Conservation (phyloP, 2,797 vertebrate genomes). For the Orestias chungarensis region DNA sequence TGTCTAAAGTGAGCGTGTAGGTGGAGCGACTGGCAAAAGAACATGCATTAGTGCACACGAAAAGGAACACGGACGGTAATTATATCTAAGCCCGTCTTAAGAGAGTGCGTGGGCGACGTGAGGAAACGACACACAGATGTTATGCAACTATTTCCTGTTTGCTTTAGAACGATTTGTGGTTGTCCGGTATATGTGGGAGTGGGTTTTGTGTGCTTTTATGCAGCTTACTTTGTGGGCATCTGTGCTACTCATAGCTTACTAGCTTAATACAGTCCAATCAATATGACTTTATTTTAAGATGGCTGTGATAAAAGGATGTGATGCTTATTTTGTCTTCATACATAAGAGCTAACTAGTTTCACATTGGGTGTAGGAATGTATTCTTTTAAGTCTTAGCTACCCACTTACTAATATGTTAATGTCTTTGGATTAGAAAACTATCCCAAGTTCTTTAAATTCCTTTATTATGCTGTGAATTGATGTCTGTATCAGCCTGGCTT, state of each 20-base stretch:
- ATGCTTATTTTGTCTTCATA: background rate
- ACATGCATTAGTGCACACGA: slow-evolving; percentile 42
- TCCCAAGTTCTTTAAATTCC: background rate
- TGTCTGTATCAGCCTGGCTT: background rate
- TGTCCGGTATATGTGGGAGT: background rate
- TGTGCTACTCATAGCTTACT: background rate
- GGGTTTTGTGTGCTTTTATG: background rate
- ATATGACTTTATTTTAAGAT: background rate
- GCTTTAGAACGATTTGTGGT: slow-evolving; percentile 1
- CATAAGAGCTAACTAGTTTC: background rate
- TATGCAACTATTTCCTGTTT: slow-evolving; percentile 23
- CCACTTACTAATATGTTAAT: background rate
- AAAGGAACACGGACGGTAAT: slow-evolving; percentile 46
- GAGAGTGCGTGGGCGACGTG: slow-evolving; percentile 41
- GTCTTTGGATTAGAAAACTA: background rate
- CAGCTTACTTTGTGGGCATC: background rate
- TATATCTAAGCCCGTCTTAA: slow-evolving; percentile 48
- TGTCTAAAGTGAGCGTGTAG: slow-evolving; percentile 53
- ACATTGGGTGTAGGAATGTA: background rate
- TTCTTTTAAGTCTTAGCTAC: background rate
- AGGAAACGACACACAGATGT: slow-evolving; percentile 11
- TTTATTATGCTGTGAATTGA: background rate
- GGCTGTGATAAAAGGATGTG: background rate
- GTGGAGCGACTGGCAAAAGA: slow-evolving; percentile 40
- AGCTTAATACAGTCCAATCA: background rate